A percentile compares a stretch with the other conserved stretches of the same genome.
Conservation (phyloP, 2,113 vertebrate species). For the Muscicapa adusta region DNA sequence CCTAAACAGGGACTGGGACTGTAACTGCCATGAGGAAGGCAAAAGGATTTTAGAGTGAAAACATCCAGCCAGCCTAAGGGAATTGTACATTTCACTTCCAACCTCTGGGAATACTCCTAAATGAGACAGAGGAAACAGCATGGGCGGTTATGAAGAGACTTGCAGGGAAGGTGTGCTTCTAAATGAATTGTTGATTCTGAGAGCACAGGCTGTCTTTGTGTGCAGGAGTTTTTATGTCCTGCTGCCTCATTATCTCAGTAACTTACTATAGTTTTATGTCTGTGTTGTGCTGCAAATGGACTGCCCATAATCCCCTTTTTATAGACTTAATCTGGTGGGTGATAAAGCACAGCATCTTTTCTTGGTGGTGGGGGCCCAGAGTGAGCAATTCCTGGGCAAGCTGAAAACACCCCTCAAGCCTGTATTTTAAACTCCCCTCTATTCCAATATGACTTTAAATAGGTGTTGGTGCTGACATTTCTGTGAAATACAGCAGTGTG, state of each 20-base stretch:
- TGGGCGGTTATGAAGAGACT: fast-evolving
- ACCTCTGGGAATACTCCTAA: neutral
- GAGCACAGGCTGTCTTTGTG: neutral
- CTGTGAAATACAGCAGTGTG: slow-evolving; percentile 18
- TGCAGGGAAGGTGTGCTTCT: neutral
- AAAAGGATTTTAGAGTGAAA: neutral
- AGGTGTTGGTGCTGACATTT: neutral
- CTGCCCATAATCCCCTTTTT: slow-evolving; percentile 40
- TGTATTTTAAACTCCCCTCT: neutral
- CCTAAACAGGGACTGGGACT: neutral
- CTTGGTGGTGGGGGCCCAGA: neutral
- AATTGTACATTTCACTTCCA: neutral
- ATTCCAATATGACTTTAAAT: neutral
- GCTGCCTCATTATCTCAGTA: slow-evolving; percentile 31
- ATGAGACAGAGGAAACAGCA: neutral
- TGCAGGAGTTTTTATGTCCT: neutral
- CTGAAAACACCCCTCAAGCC: neutral
- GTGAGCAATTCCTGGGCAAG: neutral
- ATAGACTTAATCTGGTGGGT: slow-evolving; percentile 31
- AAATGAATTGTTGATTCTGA: neutral
- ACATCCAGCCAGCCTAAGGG: neutral
- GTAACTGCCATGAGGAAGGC: neutral
- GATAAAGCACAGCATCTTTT: neutral
- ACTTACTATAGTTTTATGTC: slow-evolving; percentile 35
- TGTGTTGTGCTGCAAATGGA: slow-evolving; percentile 30